Evolutionary conservation across 1,140 invertebrate genomes (phyloP).

Genomic region (Latrodectus geometricus): DNA sequence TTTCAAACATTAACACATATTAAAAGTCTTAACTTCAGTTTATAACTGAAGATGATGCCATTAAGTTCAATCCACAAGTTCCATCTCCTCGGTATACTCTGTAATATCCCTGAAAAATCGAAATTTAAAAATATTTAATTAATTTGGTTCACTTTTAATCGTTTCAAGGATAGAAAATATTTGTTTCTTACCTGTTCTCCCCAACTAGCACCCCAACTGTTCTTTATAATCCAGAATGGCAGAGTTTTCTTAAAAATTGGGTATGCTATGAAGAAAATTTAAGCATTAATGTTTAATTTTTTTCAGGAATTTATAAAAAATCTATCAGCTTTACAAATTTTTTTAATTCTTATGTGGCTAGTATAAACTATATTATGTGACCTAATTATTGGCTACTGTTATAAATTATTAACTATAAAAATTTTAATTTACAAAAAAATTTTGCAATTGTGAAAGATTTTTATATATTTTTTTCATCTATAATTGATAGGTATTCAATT

Average conservation of each 20-base stretch:
- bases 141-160: neutral
- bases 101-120: conserved; percentile 84
- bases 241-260: conserved; percentile 83
- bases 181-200: conserved; percentile 75
- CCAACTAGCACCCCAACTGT: conserved; percentile 90
- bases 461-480: too few relatives aligned
- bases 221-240: conserved; percentile 94
- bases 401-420: too few relatives aligned
- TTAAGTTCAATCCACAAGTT: conserved; percentile 92
- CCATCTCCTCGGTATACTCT: conserved; percentile 93
- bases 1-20: neutral
- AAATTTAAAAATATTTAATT: neutral
- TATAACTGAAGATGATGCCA: conserved; percentile 88
- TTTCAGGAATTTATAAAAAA: too few relatives aligned
- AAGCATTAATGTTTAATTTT: too few relatives aligned
- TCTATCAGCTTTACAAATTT: too few relatives aligned
- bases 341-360: too few relatives aligned
- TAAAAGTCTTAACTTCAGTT: conserved; percentile 68
- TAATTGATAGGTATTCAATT: neutral
- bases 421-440: too few relatives aligned
- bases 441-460: too few relatives aligned
- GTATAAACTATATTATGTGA: too few relatives aligned
- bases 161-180: neutral
- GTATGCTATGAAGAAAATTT: conserved; percentile 76
- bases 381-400: too few relatives aligned